Base-by-base conservation (phyloP, 1,140 invertebrate species). In the Caenorhabditis brenneri region DNA sequence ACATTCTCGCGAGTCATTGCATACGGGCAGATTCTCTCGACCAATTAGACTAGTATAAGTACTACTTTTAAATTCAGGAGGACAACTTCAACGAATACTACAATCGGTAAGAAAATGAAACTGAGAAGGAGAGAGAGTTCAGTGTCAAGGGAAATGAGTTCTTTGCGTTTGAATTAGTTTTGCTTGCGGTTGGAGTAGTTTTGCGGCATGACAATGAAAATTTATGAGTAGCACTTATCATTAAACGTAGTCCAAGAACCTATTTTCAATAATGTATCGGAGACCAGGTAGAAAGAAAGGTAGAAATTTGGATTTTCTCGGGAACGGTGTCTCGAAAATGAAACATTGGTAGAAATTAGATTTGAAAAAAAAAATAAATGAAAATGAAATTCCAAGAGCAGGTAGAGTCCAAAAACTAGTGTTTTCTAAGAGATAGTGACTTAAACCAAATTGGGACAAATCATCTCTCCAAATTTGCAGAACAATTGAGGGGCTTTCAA, bases 91-190 rank as follows among this genome's bases (percentile, higher is more conserved):
- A 5, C 39, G 39, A 51, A n/a, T 51, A 51, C 53, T 55, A 22
- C 53, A 55, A 55, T 55, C 53, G 22, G 53, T 51, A 51, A 19
- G n/a, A 27, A 10, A 55, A n/a, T 55, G 24, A n/a, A n/a, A n/a
- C n/a, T n/a, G n/a, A n/a, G n/a, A n/a, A n/a, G n/a, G n/a, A n/a
- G n/a, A n/a, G n/a, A n/a, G 39, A 12, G 53, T 55, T 55, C 53
- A 36, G 58, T 65, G 22, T 65, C 58, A 65, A 65, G 58, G 58
- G 58, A 65, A 55, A 55, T 55, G 24, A 55, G 53, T 55, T 55
- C 53, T 55, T 29, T 55, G 12, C 31, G 12, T n/a, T 36, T 16
- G 22, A 65, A 36, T 65, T 39, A 39, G 15, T 5, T 74, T 74
- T 74, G 36, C 19, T 74, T 74, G 36, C 19, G n/a, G 65, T 74